Base-by-base conservation (phyloP, 2,888 invertebrate species). In the Himalopsyche anomala region DNA sequence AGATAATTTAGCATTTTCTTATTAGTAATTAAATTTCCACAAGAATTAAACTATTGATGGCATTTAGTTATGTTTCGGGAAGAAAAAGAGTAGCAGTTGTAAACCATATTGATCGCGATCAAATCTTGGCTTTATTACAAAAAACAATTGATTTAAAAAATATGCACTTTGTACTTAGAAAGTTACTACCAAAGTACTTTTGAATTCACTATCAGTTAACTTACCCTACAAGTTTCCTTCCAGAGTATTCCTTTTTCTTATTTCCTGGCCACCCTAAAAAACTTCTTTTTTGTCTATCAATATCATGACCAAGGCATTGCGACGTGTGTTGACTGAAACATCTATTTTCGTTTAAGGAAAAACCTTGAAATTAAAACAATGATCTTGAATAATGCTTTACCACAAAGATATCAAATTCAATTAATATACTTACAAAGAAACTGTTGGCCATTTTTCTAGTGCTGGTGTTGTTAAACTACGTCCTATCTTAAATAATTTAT, bases 211-310 rank as follows among this genome's bases (percentile, higher is more conserved):
- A 87, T 55, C 80, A 79, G 85, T 56, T 56, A 54, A 91, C 93
- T 93, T 92, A 96, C 96, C 96, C 96, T 88, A 96, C 94, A 87
- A 97, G 91, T 91, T 96, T 96, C 90, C 96, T 94, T 87, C 96
- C 96, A 90, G 94, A 93, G 90, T 96, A 96, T 90, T 95, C 94
- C 89, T 95, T 95, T 86, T 93, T 95, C 89, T 92, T 92, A 86
- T 90, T 45, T 88, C 91, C 91, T 12, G 92, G 89, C 85, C 92
- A 91, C 87, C 89, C 92, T 54, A 93, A 90, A 89, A 93, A 92
- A n/a, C 90, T 90, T 28, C 92, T 91, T 89, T 89, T 90, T 85
- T 91, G 91, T 19, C 45, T 83, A 42, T 81, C 38, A 62, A 62
- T 19, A 17, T 54, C 54, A 38, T 45, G n/a, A 45, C 51, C 62